Evolutionary conservation across 2,888 invertebrate genomes (phyloP).

Genomic region (Spisula solida): DNA sequence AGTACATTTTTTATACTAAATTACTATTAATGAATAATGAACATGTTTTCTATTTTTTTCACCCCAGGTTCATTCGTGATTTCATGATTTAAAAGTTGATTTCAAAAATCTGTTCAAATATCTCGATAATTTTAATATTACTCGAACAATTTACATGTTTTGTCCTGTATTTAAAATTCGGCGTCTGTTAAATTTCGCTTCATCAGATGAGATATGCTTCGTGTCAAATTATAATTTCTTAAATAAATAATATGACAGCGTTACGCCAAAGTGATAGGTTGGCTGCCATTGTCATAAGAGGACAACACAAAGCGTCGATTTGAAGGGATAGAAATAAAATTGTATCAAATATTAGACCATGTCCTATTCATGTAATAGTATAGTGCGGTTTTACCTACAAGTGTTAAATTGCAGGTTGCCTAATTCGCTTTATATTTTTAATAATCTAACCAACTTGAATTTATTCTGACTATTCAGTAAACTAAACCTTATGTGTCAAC

Average conservation of each 20-base stretch:
- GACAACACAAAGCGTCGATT: neutral
- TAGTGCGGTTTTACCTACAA: neutral
- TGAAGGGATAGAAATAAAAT: neutral
- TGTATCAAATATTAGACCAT: constrained; percentile 11
- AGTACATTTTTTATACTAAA: too few relatives aligned
- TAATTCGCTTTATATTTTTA: neutral
- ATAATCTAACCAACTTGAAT: neutral
- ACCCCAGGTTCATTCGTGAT: too few relatives aligned
- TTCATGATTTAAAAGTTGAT: too few relatives aligned
- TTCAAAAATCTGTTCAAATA: too few relatives aligned
- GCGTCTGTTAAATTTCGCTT: constrained; percentile 8
- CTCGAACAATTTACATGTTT: constrained; percentile 3
- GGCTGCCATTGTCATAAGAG: neutral
- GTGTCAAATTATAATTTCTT: constrained; percentile 8
- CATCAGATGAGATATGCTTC: neutral
- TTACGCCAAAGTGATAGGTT: neutral
- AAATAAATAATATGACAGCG: constrained; percentile 24
- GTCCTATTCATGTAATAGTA: neutral
- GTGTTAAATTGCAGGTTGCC: constrained; percentile 10
- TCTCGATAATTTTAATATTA: neutral
- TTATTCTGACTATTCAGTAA: neutral
- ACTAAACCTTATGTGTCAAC: neutral
- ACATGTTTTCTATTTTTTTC: too few relatives aligned
- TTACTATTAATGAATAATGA: too few relatives aligned
- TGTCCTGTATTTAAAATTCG: neutral